Evolutionary conservation across 2,797 vertebrate genomes (phyloP), one percentile per base, ranked within the genome.

Genomic region (Cossypha niveicapilla): DNA sequence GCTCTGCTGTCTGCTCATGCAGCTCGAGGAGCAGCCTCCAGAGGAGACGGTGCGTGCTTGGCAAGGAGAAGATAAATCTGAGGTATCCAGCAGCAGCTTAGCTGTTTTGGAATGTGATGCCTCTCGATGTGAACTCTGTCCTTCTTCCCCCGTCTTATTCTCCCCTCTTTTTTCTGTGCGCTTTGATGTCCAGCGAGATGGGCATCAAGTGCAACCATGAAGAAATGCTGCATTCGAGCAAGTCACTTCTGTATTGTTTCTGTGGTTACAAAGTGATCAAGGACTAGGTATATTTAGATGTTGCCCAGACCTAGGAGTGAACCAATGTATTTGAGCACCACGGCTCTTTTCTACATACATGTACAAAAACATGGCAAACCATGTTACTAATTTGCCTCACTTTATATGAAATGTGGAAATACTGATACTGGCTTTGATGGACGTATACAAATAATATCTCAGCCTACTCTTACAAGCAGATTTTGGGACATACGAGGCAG

Each of bases 371-470:
- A 13, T 1, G 42, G 28, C 51, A 78, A 89, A 17, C 6, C 4
- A 7, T 66, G 4, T 62, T 8, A 22, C 11, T 41, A 0, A 18
- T 32, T 58, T 24, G 5, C 11, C 18, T 5, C 2, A 1, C 39
- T 74, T 54, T 19, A 12, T n/a, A 14, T 51, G 48, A 67, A 45
- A 35, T 25, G 39, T 0, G 0, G n/a, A 56, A 51, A 27, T 5
- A 28, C 0, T 0, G 28, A 16, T 10, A 2, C 8, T 11, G 61
- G 18, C 58, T 62, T 51, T 48, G 63, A 34, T 18, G 51, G 70
- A 10, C 0, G 0, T 12, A 5, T 4, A 4, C 3, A 16, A 6
- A 10, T 13, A 14, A 1, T 25, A 35, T 5, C 34, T 71, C 62
- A 54, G 51, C n/a, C 8, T 34, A 11, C 24, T 6, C 19, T 39